Evolutionary conservation across 1,140 invertebrate species (phyloP).

Genomic region (Trachelipus rathkii): DNA sequence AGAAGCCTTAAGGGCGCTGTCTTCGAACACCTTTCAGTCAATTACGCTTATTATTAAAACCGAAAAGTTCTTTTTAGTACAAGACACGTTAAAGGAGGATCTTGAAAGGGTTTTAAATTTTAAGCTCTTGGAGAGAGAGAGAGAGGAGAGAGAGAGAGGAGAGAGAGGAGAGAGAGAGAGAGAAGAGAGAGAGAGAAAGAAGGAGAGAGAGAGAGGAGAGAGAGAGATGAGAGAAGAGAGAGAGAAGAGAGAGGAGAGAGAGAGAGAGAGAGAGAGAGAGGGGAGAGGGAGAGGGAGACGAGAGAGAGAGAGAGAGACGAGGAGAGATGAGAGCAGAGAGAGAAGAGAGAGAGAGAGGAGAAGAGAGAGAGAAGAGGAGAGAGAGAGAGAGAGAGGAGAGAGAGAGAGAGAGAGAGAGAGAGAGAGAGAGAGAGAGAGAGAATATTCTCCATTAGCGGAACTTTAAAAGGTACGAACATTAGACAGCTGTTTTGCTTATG

Average conservation of each 20-base stretch:
- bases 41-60: neutral
- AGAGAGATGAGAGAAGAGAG: too few species aligned
- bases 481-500: slow-evolving; percentile 34
- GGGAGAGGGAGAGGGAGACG: too few species aligned
- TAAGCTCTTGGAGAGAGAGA: neutral
- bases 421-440: neutral
- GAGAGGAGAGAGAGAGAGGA: slow-evolving; percentile 10
- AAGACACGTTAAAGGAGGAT: neutral
- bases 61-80: neutral
- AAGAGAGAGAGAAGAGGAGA: too few species aligned
- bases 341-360: neutral
- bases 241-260: neutral
- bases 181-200: too few species aligned
- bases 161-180: too few species aligned
- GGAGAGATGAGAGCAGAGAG: too few species aligned
- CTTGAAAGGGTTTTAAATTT: neutral
- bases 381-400: neutral
- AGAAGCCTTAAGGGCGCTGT: too few species aligned
- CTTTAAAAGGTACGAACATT: slow-evolving; percentile 42
- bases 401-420: slow-evolving; percentile 11
- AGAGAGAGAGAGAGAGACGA: slow-evolving; percentile 16
- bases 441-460: slow-evolving; percentile 34
- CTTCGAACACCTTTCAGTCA: too few species aligned
- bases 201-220: too few species aligned
- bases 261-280: neutral